phyloP scores from a whole-genome alignment of 2,888 invertebrate species.

The Thyatira batis region DNA sequence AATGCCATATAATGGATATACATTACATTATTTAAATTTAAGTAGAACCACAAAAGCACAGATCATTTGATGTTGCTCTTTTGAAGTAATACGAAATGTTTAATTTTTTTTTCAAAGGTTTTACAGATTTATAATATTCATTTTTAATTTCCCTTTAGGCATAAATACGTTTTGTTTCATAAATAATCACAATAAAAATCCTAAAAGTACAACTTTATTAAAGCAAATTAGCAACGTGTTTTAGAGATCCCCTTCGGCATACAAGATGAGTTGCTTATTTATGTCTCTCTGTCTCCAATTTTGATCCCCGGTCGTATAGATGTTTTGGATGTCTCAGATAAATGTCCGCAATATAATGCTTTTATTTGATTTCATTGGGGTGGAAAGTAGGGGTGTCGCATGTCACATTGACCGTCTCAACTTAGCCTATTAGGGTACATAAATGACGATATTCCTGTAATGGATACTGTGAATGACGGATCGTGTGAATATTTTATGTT shows the following conservation, averaged over 20 bases:
- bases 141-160: too few species aligned
- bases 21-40: too few species aligned
- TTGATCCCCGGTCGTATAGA: constrained; percentile 32
- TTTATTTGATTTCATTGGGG: constrained; percentile 70
- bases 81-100: too few species aligned
- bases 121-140: too few species aligned
- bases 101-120: too few species aligned
- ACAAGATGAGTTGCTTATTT: constrained; percentile 2
- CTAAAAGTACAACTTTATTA: neutral
- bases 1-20: too few species aligned
- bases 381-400: constrained; percentile 52
- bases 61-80: too few species aligned
- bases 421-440: constrained; percentile 64
- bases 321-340: constrained; percentile 39
- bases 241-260: neutral
- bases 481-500: constrained; percentile 38
- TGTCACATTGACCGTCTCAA: constrained; percentile 68
- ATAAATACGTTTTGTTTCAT: too few species aligned
- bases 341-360: constrained; percentile 53
- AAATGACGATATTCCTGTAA: constrained; percentile 61
- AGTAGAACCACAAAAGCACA: too few species aligned
- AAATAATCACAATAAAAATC: neutral
- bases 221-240: constrained; percentile 1
- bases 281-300: constrained; percentile 14
- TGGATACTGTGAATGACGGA: constrained; percentile 41